Percentiles rank a stretch among this genome's conserved stretches.
Conservation (phyloP, 2,888 invertebrate species). For the Camponotus fellah region DNA sequence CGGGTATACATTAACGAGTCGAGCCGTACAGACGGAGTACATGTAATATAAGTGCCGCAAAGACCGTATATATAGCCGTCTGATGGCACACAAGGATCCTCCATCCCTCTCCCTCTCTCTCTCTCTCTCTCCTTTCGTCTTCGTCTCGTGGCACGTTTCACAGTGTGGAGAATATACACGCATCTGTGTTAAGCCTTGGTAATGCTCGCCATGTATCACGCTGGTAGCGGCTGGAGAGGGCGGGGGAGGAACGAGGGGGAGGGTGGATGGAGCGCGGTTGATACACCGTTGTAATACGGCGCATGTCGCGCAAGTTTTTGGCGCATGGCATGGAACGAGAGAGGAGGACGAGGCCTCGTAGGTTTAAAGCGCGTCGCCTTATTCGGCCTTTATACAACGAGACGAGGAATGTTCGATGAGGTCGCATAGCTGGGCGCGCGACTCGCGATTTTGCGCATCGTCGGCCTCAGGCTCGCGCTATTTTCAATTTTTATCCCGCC, state of each 20-base stretch:
- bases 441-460: background rate
- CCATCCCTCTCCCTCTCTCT: background rate
- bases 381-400: slow-evolving; percentile 31
- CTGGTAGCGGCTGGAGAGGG: slow-evolving; percentile 50
- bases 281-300: slow-evolving; percentile 53
- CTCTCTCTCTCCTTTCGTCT: slow-evolving; percentile 19
- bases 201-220: slow-evolving; percentile 72
- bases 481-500: slow-evolving; percentile 15
- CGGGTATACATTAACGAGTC: slow-evolving; percentile 45
- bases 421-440: slow-evolving; percentile 27
- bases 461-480: background rate
- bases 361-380: slow-evolving; percentile 12
- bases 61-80: slow-evolving; percentile 40
- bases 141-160: slow-evolving; percentile 22
- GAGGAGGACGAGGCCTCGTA: background rate
- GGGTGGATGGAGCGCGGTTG: slow-evolving; percentile 29
- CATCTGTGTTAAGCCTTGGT: slow-evolving; percentile 71
- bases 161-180: slow-evolving; percentile 50
- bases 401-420: slow-evolving; percentile 31
- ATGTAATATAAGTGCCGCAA: slow-evolving; percentile 55
- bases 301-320: slow-evolving; percentile 55
- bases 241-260: background rate
- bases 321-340: slow-evolving; percentile 12
- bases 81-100: slow-evolving; percentile 14
- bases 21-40: background rate